Conservation (phyloP, 1,140 invertebrate species). For the Camponotus pennsylvanicus region DNA sequence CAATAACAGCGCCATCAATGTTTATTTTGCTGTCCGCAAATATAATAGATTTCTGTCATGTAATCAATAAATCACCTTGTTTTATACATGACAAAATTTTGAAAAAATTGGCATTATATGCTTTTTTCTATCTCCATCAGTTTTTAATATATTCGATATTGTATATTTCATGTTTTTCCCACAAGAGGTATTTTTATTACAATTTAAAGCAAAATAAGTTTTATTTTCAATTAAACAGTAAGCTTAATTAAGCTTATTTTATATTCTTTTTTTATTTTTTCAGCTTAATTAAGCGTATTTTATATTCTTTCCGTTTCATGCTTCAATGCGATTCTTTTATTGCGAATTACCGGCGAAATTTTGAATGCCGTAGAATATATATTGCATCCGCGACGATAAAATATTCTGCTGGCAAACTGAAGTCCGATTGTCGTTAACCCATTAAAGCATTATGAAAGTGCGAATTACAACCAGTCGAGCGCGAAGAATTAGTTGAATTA, state of each 20-base stretch:
- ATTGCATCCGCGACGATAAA: neutral
- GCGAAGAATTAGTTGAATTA: conserved; percentile 12
- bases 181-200: neutral
- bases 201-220: neutral
- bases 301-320: neutral
- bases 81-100: neutral
- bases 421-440: conserved; percentile 9
- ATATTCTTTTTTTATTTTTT: neutral
- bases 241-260: neutral
- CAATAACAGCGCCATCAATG: neutral
- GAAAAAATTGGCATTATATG: neutral
- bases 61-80: conserved; percentile 5
- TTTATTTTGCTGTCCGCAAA: conserved; percentile 4
- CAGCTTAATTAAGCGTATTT: neutral
- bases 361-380: neutral
- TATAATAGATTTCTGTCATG: neutral
- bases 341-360: neutral
- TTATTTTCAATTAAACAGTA: neutral
- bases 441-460: conserved; percentile 5
- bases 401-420: neutral
- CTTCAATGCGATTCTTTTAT: neutral
- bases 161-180: neutral
- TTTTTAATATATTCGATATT: neutral
- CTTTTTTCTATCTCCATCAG: neutral
- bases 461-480: conserved; percentile 16